These are phyloP conservation scores for Aplidium turbinatum DNA, from an alignment of 23 tunicate species.

Conservation along the genomic window DNA sequence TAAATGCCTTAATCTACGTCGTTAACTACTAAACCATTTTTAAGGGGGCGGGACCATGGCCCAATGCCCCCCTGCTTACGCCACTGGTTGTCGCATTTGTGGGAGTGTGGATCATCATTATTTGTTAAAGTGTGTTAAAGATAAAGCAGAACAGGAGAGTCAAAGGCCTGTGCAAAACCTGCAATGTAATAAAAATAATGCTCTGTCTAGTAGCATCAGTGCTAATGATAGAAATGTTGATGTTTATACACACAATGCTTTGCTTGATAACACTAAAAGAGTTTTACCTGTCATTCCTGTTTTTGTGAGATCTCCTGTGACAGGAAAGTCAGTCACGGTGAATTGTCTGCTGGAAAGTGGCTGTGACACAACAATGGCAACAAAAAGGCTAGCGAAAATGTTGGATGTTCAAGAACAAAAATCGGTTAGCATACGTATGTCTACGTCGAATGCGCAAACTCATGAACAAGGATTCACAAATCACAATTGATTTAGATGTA, in stretches of 20 bases:
- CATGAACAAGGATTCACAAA: not conserved
- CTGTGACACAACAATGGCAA: slow-evolving; percentile 3
- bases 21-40: too few species aligned
- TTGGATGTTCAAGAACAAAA: not conserved
- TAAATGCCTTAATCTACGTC: too few species aligned
- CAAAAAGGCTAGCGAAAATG: slow-evolving; percentile 1
- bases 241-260: not conserved
- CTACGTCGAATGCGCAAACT: slow-evolving; percentile 4
- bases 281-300: slow-evolving; percentile 5
- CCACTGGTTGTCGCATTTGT: not conserved
- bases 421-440: not conserved
- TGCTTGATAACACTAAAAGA: not conserved
- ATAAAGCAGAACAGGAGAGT: too few species aligned
- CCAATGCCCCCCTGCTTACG: too few species aligned
- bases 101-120: not conserved
- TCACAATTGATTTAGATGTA: slow-evolving; percentile 2
- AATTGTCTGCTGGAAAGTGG: slow-evolving; percentile 22
- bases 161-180: too few species aligned
- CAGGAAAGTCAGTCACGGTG: slow-evolving; percentile 1
- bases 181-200: too few species aligned
- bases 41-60: too few species aligned
- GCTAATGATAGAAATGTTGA: too few species aligned
- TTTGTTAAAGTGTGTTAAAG: too few species aligned
- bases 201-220: too few species aligned
- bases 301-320: not conserved